Evolutionary conservation across 1,140 invertebrate genomes (phyloP).

Genomic region (Epicauta chinensis): DNA sequence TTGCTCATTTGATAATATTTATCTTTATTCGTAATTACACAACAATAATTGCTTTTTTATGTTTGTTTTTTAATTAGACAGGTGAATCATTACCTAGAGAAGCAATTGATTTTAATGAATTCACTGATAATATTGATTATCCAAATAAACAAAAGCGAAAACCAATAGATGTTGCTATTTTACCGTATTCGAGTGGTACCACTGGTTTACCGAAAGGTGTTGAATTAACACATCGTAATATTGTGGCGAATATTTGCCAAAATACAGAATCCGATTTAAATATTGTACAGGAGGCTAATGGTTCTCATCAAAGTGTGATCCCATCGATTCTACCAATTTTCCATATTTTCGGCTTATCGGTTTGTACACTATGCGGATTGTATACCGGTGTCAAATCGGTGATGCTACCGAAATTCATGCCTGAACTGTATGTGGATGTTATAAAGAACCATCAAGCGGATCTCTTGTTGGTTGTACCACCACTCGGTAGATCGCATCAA

Average conservation of each 20-base stretch:
- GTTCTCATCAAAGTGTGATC: slow-evolving; percentile 49
- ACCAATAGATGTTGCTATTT: slow-evolving; percentile 47
- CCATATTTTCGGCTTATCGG: slow-evolving; percentile 74
- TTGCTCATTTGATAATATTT: no score
- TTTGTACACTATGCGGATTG: slow-evolving; percentile 51
- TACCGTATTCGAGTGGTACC: slow-evolving; percentile 78
- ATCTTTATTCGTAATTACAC: not conserved
- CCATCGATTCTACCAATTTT: slow-evolving; percentile 72
- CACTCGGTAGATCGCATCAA: no score
- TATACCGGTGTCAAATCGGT: slow-evolving; percentile 59
- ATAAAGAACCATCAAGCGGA: slow-evolving; percentile 53
- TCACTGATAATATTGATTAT: slow-evolving; percentile 42
- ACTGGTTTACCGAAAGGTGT: slow-evolving; percentile 87
- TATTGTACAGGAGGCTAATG: slow-evolving; percentile 20
- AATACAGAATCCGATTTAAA: slow-evolving; percentile 8
- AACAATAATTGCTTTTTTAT: slow-evolving; percentile 7
- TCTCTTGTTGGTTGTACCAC: slow-evolving; percentile 54
- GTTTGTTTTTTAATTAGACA: slow-evolving; percentile 31
- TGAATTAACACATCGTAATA: slow-evolving; percentile 64
- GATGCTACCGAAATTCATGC: slow-evolving; percentile 67
- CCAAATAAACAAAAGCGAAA: slow-evolving; percentile 41
- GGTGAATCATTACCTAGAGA: slow-evolving; percentile 43
- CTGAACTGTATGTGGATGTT: slow-evolving; percentile 53
- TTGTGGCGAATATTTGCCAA: slow-evolving; percentile 48
- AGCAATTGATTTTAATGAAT: slow-evolving; percentile 52